Base-by-base conservation (phyloP, 1,140 invertebrate genomes). In the Heterodera carotae region DNA sequence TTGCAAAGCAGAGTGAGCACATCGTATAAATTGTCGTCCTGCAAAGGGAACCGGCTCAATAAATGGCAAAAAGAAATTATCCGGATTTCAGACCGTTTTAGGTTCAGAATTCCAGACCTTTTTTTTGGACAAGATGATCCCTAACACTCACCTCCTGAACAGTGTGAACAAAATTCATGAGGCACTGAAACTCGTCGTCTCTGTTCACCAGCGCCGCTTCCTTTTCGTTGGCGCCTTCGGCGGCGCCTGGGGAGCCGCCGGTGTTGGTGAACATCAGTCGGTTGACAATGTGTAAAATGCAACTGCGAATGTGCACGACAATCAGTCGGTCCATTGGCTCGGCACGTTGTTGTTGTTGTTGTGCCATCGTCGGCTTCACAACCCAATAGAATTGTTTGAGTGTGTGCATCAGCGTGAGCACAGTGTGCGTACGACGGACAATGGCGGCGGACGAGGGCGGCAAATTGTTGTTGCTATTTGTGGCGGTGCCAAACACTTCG, bases 321-420 rank as follows among this genome's bases (percentile, higher is more conserved):
- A 75, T 39, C 8, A 76, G 33, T 33, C 77, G 70, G 22, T 80
- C 75, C 60, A 78, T 60, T 25, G 48, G 25, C 10, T 78, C 56
- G 4, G n/a, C 22, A 43, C 48, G 31, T 66, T n/a, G 15, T 8
- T 29, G 10, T 67, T n/a, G n/a, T 53, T 75, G 36, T 18, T 79
- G 27, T 27, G 31, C 53, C 39, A 12, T 12, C 39, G 39, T 53
- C 1, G 96, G 96, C 91, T 96, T 97, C 3, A 94, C 93, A 22
- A 99, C 94, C 96, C 96, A 99, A 88, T 99, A 99, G 89, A 98
- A 99, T 88, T 95, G 97, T 89, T 99, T 99, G 39, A 99, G 90
- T 0, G 97, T 96, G 88, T 99, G 96, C 79, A 99, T 94, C 0
- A 96, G 97, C 90, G 99, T 96, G 10, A 99, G 90, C 0, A 99